Evolutionary conservation across 2,113 vertebrate species (phyloP).

Genomic region (Mugil cephalus): DNA sequence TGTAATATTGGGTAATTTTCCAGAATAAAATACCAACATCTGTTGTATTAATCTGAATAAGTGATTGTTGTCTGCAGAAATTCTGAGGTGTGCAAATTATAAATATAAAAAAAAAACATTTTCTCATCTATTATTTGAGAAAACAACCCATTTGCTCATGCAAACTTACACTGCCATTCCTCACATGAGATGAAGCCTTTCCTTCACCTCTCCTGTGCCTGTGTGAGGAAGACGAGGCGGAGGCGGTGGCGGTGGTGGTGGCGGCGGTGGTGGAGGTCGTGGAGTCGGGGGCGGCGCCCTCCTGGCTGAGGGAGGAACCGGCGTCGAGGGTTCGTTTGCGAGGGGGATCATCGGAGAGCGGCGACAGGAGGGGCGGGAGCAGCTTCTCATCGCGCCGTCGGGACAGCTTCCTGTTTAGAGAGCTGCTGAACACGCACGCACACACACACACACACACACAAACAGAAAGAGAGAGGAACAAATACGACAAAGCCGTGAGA

Average conservation of each 20-base stretch:
- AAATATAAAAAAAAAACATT: too few species aligned
- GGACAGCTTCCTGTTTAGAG: conserved; percentile 87
- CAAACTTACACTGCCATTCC: conserved; percentile 88
- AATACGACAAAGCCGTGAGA: background rate
- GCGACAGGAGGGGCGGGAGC: conserved; percentile 93
- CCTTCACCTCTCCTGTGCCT: conserved; percentile 91
- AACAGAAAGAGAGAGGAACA: conserved; percentile 5
- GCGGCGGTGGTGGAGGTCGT: conserved; percentile 14
- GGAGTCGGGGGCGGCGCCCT: conserved; percentile 66
- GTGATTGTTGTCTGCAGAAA: too few species aligned
- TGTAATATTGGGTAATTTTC: too few species aligned
- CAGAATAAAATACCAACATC: too few species aligned
- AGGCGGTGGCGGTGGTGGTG: conserved; percentile 45
- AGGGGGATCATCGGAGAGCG: conserved; percentile 88
- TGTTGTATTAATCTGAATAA: too few species aligned
- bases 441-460: conserved; percentile 8
- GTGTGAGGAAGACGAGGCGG: conserved; percentile 81
- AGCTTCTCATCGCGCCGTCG: conserved; percentile 91
- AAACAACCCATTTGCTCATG: too few species aligned
- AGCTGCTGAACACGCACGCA: conserved; percentile 50
- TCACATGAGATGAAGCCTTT: conserved; percentile 86
- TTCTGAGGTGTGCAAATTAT: too few species aligned
- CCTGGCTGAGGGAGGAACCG: conserved; percentile 86
- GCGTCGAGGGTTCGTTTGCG: conserved; percentile 84
- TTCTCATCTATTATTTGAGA: too few species aligned